These are phyloP conservation scores for Heteronetta atricapilla DNA, from an alignment of 2,113 vertebrate species.

Conservation along the genomic window DNA sequence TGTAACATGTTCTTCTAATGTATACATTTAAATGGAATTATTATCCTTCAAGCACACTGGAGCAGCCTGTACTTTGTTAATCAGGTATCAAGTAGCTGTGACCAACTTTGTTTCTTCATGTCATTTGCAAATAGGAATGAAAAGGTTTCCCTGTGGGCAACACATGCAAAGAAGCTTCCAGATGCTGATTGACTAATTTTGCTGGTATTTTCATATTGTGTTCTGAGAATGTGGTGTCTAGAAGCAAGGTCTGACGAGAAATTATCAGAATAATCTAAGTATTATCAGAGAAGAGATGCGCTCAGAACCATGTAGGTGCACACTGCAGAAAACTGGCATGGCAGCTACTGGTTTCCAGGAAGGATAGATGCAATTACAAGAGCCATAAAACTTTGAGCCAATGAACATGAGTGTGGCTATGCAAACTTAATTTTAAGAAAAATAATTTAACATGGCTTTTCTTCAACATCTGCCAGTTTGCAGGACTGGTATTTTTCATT, in stretches of 20 bases:
- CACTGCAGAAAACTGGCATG: neutral
- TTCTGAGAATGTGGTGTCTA: neutral
- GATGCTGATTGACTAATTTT: neutral
- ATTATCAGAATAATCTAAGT: neutral
- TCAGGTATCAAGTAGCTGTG: neutral
- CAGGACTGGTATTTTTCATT: neutral
- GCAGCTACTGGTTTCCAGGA: neutral
- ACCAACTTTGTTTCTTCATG: neutral
- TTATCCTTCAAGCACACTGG: neutral
- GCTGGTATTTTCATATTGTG: neutral
- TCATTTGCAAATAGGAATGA: neutral
- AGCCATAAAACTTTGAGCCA: neutral
- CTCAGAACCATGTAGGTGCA: no score
- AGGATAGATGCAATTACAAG: neutral
- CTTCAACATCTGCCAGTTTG: neutral
- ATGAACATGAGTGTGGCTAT: neutral
- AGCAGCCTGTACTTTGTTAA: conserved; percentile 29
- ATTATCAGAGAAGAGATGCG: neutral
- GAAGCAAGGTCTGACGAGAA: neutral
- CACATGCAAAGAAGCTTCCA: neutral
- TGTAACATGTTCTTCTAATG: neutral
- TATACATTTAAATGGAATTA: conserved; percentile 29
- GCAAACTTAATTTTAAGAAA: neutral
- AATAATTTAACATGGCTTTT: neutral
- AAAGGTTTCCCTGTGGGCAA: neutral